A percentile compares a stretch with the other conserved stretches of the same genome.
Conservation (phyloP, 2,113 vertebrate genomes). For the Thomomys bottae region DNA sequence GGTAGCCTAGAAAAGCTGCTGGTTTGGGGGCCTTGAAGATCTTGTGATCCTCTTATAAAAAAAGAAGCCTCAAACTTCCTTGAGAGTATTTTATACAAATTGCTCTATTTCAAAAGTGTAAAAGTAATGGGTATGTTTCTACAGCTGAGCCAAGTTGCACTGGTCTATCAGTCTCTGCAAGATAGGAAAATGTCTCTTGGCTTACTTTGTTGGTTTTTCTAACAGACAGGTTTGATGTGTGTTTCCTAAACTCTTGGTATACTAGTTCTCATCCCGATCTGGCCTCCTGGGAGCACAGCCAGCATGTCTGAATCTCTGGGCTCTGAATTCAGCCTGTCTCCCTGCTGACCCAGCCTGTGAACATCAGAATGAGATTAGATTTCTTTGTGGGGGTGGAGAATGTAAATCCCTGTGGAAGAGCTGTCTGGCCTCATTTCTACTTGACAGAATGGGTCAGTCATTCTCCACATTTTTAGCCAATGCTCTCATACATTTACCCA, state of each 20-base stretch:
- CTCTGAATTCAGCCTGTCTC: neutral
- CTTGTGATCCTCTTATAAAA: neutral
- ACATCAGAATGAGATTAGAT: slow-evolving; percentile 59
- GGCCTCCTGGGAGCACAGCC: slow-evolving; percentile 64
- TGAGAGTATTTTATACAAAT: slow-evolving; percentile 1
- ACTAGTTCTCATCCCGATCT: slow-evolving; percentile 57
- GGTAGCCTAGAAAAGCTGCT: neutral
- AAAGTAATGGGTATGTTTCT: slow-evolving; percentile 29
- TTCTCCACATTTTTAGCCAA: slow-evolving; percentile 37
- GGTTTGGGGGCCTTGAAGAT: neutral
- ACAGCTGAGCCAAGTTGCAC: neutral
- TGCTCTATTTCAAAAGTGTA: neutral
- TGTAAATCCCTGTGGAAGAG: slow-evolving; percentile 43
- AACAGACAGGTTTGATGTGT: slow-evolving; percentile 58
- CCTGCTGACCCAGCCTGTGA: slow-evolving; percentile 53
- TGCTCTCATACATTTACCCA: slow-evolving; percentile 34
- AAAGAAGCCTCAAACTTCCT: neutral
- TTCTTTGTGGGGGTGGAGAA: slow-evolving; percentile 58
- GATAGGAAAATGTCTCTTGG: slow-evolving; percentile 31
- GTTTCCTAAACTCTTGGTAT: slow-evolving; percentile 63
- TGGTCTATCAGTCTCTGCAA: neutral
- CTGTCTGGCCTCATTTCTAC: slow-evolving; percentile 61
- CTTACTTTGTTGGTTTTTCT: slow-evolving; percentile 48
- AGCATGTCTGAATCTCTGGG: slow-evolving; percentile 28
- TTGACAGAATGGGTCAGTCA: slow-evolving; percentile 44